Evolutionary conservation across 2,888 invertebrate species (phyloP), one percentile per base, ranked within the genome.

Genomic region (Andrena praecox): DNA sequence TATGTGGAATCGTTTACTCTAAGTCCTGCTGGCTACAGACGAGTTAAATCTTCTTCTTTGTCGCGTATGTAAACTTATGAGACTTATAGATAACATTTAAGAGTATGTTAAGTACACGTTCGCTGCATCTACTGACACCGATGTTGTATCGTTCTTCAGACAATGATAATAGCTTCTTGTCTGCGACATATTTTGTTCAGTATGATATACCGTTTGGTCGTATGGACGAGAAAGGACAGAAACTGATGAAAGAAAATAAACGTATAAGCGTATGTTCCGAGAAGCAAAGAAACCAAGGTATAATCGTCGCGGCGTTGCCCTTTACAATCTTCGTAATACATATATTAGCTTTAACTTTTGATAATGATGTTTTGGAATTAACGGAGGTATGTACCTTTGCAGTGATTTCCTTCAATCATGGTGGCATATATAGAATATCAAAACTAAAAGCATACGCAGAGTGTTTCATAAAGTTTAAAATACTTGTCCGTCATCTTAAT

Each of bases 331-430:
- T 67, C 59, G 2, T 64, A 35, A 29, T 67, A 33, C 71, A 31
- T 35, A 24, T 69, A 10, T 20, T 20, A 20, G 20, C 20, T 20
- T 54, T 31, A 42, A 7, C 42, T 42, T 2, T 42, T 27, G 0
- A 59, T 33, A 56, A 50, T 68, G 2, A 24, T 12, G 42, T 59
- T 54, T 56, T 35, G 2, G 27, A 42, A 33, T 73, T 74, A 48
- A 33, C 27, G 20, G 29, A 33, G 42, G 62, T 54, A n/a, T 31
- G 16, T 72, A 63, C 66, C 54, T 73, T 89, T 87, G 63, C 88
- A 95, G 94, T 92, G 12, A 92, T 95, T 80, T 90, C 93, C 87
- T 95, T 95, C 82, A 94, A 94, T 88, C 94, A 95, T 85, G 92
- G 93, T 50, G 93, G 93, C 50, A 89, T 94, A 31, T 94, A 95